Conservation (phyloP, 2,797 vertebrate species). For the Tenualosa ilisha region DNA sequence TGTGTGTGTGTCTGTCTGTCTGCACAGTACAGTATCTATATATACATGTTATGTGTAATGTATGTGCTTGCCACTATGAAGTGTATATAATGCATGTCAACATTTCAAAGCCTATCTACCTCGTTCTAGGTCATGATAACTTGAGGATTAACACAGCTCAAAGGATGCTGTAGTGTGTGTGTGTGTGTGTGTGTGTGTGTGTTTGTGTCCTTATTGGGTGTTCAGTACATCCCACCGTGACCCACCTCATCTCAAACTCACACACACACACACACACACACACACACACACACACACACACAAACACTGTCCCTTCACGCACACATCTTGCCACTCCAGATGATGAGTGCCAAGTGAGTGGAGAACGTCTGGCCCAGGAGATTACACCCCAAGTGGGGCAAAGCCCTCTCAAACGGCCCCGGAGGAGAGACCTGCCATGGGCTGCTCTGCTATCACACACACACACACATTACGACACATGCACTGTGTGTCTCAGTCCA, state of each 20-base stretch:
- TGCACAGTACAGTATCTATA: too few relatives aligned
- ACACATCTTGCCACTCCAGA: conserved; percentile 2
- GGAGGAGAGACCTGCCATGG: neutral
- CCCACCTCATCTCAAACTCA: neutral
- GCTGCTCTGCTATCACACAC: neutral
- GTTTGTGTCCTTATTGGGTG: too few relatives aligned
- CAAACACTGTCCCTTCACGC: neutral
- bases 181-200: too few relatives aligned
- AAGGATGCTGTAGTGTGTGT: neutral
- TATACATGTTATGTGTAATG: neutral
- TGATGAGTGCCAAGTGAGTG: conserved; percentile 5
- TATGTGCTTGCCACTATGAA: neutral
- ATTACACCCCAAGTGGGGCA: neutral
- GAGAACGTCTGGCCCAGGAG: neutral
- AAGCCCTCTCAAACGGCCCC: neutral
- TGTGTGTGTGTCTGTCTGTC: too few relatives aligned
- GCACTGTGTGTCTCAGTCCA: neutral
- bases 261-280: neutral
- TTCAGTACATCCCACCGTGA: neutral
- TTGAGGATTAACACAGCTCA: neutral
- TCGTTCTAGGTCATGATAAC: neutral
- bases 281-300: conserved; percentile 7
- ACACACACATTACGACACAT: neutral
- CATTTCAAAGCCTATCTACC: neutral
- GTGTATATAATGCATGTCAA: neutral